A percentile compares a stretch with the other conserved stretches of the same genome.
Conservation (phyloP, 1,140 invertebrate genomes). For the Sipha flava region DNA sequence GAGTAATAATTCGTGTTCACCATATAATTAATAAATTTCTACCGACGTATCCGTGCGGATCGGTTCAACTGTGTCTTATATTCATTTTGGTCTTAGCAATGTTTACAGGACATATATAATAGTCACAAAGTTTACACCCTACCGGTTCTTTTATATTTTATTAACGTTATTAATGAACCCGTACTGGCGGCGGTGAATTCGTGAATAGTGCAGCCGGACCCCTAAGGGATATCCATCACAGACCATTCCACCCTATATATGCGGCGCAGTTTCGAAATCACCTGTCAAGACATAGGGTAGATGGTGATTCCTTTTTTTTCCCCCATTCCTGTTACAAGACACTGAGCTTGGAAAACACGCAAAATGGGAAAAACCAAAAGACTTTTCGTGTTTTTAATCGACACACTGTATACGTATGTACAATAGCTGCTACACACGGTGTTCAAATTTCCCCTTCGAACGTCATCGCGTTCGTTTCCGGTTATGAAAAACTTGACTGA, state of each 20-base stretch:
- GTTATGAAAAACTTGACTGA: slow-evolving; percentile 7
- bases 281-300: slow-evolving; percentile 28
- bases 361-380: slow-evolving; percentile 4
- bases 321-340: not conserved
- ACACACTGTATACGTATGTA: not conserved
- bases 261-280: not conserved
- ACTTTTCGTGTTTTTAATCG: slow-evolving; percentile 17
- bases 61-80: not conserved
- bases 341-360: not conserved
- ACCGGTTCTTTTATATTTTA: slow-evolving; percentile 8
- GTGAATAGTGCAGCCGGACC: not conserved
- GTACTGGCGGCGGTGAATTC: not conserved
- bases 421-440: not conserved
- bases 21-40: not conserved
- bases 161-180: slow-evolving; percentile 30
- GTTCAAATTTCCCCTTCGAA: not conserved
- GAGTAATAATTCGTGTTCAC: no score
- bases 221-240: slow-evolving; percentile 10
- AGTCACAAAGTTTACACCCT: not conserved
- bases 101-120: not conserved
- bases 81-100: not conserved
- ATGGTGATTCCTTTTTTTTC: slow-evolving; percentile 20
- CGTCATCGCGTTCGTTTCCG: not conserved
- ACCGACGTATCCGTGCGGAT: not conserved
- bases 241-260: not conserved